Evolutionary conservation across 2,113 vertebrate genomes (phyloP).

Genomic region (Mohoua ochrocephala): DNA sequence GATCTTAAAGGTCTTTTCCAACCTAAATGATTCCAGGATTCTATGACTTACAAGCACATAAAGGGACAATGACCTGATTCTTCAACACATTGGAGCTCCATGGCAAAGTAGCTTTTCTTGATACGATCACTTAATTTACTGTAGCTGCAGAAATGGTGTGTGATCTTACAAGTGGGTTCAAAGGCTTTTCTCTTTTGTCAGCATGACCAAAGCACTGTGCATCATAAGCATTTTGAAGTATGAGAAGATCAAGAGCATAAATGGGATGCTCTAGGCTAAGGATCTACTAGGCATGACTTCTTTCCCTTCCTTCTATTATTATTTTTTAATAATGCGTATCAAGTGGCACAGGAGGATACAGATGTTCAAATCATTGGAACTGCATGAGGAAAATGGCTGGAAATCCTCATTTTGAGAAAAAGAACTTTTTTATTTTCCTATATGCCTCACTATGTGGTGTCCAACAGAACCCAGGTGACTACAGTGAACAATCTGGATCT

Average conservation of each 20-base stretch:
- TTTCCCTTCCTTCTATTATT: background rate
- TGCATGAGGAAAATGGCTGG: background rate
- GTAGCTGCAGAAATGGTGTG: background rate
- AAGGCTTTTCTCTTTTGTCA: background rate
- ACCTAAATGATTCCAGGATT: background rate
- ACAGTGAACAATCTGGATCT: background rate
- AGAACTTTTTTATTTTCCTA: background rate
- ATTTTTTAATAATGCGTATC: background rate
- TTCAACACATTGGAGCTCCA: background rate
- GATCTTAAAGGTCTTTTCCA: background rate
- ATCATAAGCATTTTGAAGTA: background rate
- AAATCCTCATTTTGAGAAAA: background rate
- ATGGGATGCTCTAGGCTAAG: background rate
- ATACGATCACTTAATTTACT: background rate
- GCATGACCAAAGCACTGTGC: background rate
- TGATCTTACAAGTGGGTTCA: background rate
- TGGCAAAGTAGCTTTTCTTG: background rate
- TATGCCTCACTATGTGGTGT: background rate
- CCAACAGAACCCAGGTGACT: background rate
- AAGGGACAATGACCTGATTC: background rate
- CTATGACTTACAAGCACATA: background rate
- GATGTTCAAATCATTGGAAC: background rate
- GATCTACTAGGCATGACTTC: background rate
- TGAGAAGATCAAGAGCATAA: background rate
- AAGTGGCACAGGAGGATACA: background rate